Evolutionary conservation across 1,140 invertebrate genomes (phyloP).

Genomic region (Cotesia chilonis): DNA sequence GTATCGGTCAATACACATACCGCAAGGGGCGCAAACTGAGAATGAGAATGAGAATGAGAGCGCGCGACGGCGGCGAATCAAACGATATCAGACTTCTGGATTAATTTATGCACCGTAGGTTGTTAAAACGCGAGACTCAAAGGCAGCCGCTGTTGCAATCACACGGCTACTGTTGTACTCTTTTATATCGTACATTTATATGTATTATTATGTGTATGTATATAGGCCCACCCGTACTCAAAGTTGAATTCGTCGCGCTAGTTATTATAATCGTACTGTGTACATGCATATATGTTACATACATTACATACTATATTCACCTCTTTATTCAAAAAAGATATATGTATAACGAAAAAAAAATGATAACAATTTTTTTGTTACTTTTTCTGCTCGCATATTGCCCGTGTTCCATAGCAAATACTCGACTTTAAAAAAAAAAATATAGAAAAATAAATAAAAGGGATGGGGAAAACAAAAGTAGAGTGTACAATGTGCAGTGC

Average conservation of each 20-base stretch:
- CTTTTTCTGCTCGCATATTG: not conserved
- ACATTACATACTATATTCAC: not conserved
- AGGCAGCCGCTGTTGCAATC: conserved; percentile 58
- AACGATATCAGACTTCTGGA: conserved; percentile 64
- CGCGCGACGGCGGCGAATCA: conserved; percentile 60
- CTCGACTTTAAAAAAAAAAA: conserved; percentile 6
- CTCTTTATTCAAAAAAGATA: too few species aligned
- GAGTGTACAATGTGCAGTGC: not conserved
- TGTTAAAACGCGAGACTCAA: conserved; percentile 66
- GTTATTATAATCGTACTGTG: conserved; percentile 29
- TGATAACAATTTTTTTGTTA: not conserved
- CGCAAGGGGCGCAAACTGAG: conserved; percentile 32
- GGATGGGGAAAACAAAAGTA: too few species aligned
- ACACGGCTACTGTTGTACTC: conserved; percentile 48
- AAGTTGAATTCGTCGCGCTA: conserved; percentile 41
- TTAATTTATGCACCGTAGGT: conserved; percentile 65
- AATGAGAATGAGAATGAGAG: conserved; percentile 25
- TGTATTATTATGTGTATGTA: too few species aligned
- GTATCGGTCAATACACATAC: conserved; percentile 17
- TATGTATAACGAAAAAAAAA: too few species aligned
- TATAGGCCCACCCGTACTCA: conserved; percentile 36
- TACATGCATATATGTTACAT: conserved; percentile 14
- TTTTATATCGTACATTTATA: too few species aligned
- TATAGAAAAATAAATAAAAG: not conserved
- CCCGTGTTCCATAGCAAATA: not conserved